These are phyloP conservation scores for Mycalesis mineus DNA, from an alignment of 2,888 invertebrate species.

Conservation along the genomic window DNA sequence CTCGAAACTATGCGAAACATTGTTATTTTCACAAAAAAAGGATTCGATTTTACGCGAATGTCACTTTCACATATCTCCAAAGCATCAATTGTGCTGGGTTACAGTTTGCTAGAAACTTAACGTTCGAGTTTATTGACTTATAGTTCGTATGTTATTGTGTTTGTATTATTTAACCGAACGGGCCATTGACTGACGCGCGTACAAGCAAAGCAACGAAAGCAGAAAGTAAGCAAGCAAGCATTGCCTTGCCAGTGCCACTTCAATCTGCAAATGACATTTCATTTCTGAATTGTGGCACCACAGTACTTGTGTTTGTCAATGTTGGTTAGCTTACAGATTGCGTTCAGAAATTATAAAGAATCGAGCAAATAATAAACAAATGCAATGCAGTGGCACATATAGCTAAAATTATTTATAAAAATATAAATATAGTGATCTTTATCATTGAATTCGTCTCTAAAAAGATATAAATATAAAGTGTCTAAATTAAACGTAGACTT, in stretches of 20 bases:
- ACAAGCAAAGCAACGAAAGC: constrained; percentile 64
- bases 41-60: constrained; percentile 58
- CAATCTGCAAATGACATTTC: constrained; percentile 57
- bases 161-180: constrained; percentile 57
- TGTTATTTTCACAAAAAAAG: constrained; percentile 59
- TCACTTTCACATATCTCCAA: constrained; percentile 67
- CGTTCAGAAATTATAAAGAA: constrained; percentile 2
- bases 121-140: constrained; percentile 39
- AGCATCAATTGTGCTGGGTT: constrained; percentile 46
- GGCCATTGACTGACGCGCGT: constrained; percentile 65
- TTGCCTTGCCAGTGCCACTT: constrained; percentile 35
- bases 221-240: constrained; percentile 37
- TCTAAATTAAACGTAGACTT: too few relatives aligned
- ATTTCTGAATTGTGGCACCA: constrained; percentile 49
- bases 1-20: constrained; percentile 64
- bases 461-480: too few relatives aligned
- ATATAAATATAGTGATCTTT: too few relatives aligned
- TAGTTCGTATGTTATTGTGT: constrained; percentile 49
- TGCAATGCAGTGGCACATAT: too few relatives aligned
- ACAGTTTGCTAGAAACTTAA: constrained; percentile 27
- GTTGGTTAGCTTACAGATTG: constrained; percentile 41
- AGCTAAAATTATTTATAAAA: too few relatives aligned
- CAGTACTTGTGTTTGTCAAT: constrained; percentile 21
- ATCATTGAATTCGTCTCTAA: too few relatives aligned
- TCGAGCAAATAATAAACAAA: too few relatives aligned